These are phyloP conservation scores for Smutsia temminckii DNA, from an alignment of 2,797 vertebrate genomes.

Conservation along the genomic window DNA sequence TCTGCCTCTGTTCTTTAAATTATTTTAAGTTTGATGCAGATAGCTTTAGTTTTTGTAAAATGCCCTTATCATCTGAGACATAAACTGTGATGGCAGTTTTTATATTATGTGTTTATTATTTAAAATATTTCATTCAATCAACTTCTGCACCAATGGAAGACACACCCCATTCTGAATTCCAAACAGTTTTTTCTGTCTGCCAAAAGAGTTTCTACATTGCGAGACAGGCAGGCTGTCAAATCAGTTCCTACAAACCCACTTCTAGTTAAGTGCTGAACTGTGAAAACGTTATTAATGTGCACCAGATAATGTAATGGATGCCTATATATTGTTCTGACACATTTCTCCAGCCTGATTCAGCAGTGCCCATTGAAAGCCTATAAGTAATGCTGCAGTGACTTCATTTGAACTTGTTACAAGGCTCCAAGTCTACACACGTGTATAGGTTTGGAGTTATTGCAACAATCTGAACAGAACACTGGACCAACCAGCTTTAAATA, in stretches of 20 bases:
- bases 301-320: background rate
- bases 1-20: background rate
- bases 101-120: background rate
- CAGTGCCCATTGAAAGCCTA: background rate
- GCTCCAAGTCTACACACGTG: background rate
- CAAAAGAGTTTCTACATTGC: background rate
- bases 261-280: constrained; percentile 20
- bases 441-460: background rate
- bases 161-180: background rate
- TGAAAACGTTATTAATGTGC: background rate
- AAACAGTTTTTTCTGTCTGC: constrained; percentile 41
- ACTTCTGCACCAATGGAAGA: background rate
- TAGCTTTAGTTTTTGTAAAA: constrained; percentile 4
- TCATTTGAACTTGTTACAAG: background rate
- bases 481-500: background rate
- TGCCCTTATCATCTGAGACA: background rate
- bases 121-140: constrained; percentile 39
- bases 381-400: background rate
- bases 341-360: constrained; percentile 43
- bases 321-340: background rate
- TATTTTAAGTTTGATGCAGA: background rate
- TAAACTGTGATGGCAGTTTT: background rate
- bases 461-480: background rate
- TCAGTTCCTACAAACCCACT: background rate
- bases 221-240: background rate